Base-by-base conservation (phyloP, 2,797 vertebrate species). In the Enteromius radiatus region DNA sequence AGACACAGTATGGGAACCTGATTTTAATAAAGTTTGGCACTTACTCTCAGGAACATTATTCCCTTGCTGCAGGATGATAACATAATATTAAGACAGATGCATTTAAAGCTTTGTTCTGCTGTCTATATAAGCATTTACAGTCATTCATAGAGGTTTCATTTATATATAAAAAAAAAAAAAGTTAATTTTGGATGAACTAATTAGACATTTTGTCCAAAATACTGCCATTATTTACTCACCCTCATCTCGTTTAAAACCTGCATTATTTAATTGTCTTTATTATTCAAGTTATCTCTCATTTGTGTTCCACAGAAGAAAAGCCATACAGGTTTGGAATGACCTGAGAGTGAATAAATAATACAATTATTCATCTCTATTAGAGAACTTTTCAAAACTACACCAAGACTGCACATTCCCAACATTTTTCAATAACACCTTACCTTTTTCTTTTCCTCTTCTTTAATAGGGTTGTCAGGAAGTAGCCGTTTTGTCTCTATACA, bases 1-100 rank as follows among this genome's bases (percentile, higher is more conserved):
- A 80, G 49, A 78, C 47, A 84, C 74, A 77, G 52, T 77, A 78
- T 78, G 86, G 75, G 61, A 21, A 56, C 33, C 82, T 54, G 82
- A 64, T 73, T 59, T 85, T 68, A 83, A 86, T 47, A 80, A 68
- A 85, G 76, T 17, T 79, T 76, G 26, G 36, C 76, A 87, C 85
- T 88, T 88, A 88, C 87, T 87, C 77, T 87, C 82, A 83, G 87
- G 76, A 78, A 88, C 82, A 83, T 75, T 86, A 84, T 78, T 84
- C 69, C 86, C 67, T 84, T 87, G 87, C 87, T 88, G 87, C 83
- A 80, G 83, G 82, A 87, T 41, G 63, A 88, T 78, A 78, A 78
- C 76, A 88, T 41, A 80, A 69, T 47, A 67, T 83, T 77, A 77
- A 61, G 43, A 77, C 52, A 59, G 74, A 61, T 69, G 28, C 26